Base-by-base conservation (phyloP, 2,888 invertebrate species). In the Cheilosia pagana region DNA sequence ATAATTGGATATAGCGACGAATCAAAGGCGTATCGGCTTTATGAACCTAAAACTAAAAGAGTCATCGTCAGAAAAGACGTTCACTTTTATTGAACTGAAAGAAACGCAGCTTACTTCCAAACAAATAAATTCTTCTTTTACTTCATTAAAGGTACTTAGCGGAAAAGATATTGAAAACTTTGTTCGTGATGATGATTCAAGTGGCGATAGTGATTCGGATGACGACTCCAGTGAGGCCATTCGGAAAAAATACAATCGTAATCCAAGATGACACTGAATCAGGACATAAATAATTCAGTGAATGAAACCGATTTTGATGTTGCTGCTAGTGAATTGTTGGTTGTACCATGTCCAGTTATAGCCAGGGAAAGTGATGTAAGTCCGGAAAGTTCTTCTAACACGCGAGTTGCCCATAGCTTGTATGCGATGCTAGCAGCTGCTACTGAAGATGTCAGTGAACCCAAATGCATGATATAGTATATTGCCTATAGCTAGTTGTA, bases 51-150 rank as follows among this genome's bases (percentile, higher is more conserved):
- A 5, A 25, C 72, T 25, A 62, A 23, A n/a, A 53, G 43, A n/a
- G 53, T 45, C 43, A 62, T 72, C 19, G 53, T 70, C 0, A 77
- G 70, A 39, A 62, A 63, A 48, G 62, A 70, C 19, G 57, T 71
- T n/a, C 5, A 65, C 70, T 39, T 87, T 87, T 14, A 68, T 87
- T 35, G 86, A 87, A 25, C 12, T 23, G 31, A 39, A 35, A 10
- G 25, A 2, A 43, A 28, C 14, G 2, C 16, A 53, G 43, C n/a
- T 53, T 28, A 10, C 23, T 16, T 21, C n/a, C 16, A 41, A 67
- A 28, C 7, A 10, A 8, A 16, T 10, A 5, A 53, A 25, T 67
- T 2, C 12, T 25, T 53, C 52, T 53, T 4, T 41, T 53, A 53
- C n/a, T 50, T 10, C 19, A 12, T 41, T 8, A 39, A 23, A 57